These are phyloP conservation scores for Aspidoscelis tigris DNA, from an alignment of 2,113 vertebrate genomes.

Conservation along the genomic window DNA sequence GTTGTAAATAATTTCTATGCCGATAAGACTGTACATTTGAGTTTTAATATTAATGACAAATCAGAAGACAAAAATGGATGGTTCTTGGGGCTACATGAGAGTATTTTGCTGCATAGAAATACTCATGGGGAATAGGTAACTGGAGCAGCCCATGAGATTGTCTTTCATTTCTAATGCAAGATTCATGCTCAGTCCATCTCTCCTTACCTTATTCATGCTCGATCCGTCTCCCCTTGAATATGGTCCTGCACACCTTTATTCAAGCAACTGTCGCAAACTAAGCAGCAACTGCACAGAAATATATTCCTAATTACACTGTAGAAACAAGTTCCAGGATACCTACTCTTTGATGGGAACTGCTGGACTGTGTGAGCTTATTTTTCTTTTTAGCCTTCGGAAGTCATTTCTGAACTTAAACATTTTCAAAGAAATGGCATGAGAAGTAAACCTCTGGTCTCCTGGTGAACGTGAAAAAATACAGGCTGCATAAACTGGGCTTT, in stretches of 20 bases:
- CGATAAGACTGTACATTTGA: conserved; percentile 1
- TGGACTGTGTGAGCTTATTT: neutral
- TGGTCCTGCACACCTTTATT: neutral
- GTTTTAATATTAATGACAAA: conserved; percentile 42
- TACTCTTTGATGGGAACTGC: neutral
- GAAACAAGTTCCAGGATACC: neutral
- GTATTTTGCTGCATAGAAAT: conserved; percentile 46
- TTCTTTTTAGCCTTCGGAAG: neutral
- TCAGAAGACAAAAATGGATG: neutral
- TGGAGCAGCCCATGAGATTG: conserved; percentile 42
- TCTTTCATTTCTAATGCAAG: conserved; percentile 66
- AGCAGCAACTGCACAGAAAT: neutral
- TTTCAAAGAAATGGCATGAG: neutral
- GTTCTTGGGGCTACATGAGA: neutral
- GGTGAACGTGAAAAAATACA: neutral
- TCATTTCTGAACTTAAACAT: neutral
- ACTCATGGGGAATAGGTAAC: conserved; percentile 45
- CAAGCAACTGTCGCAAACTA: neutral
- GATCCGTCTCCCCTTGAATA: conserved; percentile 12
- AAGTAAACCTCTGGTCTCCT: conserved; percentile 7
- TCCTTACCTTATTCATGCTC: conserved; percentile 42
- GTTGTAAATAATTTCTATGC: conserved; percentile 15
- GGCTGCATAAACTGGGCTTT: neutral
- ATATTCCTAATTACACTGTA: neutral
- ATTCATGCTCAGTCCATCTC: conserved; percentile 62